These are phyloP conservation scores for Itoplectis maculator DNA, from an alignment of 2,888 invertebrate species.

Conservation along the genomic window DNA sequence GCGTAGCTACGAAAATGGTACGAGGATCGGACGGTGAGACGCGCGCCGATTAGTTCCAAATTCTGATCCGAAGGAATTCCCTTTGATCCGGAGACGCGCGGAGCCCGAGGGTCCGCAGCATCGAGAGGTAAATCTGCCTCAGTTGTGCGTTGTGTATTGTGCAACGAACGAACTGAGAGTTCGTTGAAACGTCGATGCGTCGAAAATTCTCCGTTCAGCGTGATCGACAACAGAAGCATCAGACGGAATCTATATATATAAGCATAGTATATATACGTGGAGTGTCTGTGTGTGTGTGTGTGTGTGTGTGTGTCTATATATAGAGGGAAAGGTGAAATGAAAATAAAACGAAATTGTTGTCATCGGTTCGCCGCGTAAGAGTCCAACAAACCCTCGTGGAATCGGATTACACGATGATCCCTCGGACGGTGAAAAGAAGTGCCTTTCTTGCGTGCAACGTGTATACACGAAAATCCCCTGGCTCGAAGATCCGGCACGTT, in stretches of 20 bases:
- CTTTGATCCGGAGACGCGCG: conserved; percentile 62
- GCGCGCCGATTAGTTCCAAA: conserved; percentile 70
- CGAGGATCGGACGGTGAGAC: conserved; percentile 32
- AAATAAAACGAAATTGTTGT: conserved; percentile 34
- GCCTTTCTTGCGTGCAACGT: conserved; percentile 1
- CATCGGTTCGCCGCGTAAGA: conserved; percentile 41
- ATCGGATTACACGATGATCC: conserved; percentile 64
- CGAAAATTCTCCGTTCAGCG: conserved; percentile 29
- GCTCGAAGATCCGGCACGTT: conserved; percentile 46
- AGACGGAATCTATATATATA: conserved; percentile 7
- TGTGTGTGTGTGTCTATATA: neutral
- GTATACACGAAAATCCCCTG: conserved; percentile 33
- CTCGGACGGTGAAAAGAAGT: conserved; percentile 2
- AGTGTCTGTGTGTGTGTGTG: too few species aligned
- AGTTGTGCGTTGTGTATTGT: conserved; percentile 10
- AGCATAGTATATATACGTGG: too few species aligned
- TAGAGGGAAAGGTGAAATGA: too few species aligned
- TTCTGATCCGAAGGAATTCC: conserved; percentile 69
- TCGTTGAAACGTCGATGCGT: conserved; percentile 35
- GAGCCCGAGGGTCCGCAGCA: conserved; percentile 23
- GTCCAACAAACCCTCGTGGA: conserved; percentile 48
- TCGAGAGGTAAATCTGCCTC: neutral
- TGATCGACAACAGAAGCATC: conserved; percentile 29
- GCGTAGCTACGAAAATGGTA: conserved; percentile 24
- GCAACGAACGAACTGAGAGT: neutral